A percentile compares a stretch with the other conserved stretches of the same genome.
Conservation (phyloP, 2,888 invertebrate genomes). For the Orthonevra nobilis region DNA sequence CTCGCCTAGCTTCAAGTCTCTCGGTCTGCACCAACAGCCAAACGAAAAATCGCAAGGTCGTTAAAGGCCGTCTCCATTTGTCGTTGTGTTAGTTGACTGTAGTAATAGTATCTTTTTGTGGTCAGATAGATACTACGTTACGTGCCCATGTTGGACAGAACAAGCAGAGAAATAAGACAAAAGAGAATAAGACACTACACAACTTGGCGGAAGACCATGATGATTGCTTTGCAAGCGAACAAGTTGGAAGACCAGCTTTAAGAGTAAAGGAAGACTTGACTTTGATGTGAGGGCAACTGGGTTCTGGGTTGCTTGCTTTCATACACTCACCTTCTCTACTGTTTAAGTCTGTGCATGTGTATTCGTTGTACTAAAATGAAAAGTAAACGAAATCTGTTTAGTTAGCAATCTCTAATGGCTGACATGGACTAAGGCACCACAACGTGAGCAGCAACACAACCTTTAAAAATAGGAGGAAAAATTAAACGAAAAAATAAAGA, state of each 20-base stretch:
- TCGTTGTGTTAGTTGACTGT: constrained; percentile 13
- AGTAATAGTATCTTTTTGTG: constrained; percentile 34
- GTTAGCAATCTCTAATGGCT: constrained; percentile 64
- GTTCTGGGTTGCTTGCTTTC: constrained; percentile 3
- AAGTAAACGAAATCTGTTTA: constrained; percentile 43
- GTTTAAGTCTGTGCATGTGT: constrained; percentile 2
- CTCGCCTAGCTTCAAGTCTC: no score
- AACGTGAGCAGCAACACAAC: no score
- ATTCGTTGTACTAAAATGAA: constrained; percentile 2
- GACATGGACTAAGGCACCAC: constrained; percentile 32
- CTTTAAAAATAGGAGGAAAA: constrained; percentile 15
- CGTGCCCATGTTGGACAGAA: constrained; percentile 58
- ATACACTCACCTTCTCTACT: constrained; percentile 27
- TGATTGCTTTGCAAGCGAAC: constrained; percentile 5
- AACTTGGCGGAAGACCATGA: constrained; percentile 16
- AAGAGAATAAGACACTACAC: constrained; percentile 19
- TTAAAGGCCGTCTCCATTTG: constrained; percentile 69
- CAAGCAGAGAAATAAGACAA: background rate
- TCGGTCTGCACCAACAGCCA: no score
- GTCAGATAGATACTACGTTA: constrained; percentile 61
- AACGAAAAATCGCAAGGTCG: constrained; percentile 67
- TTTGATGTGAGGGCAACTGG: constrained; percentile 39
- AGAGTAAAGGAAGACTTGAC: no score
- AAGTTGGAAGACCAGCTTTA: no score
- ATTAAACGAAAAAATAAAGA: constrained; percentile 15